Conservation (phyloP, 2,888 invertebrate genomes). For the Nasonovia ribisnigri region DNA sequence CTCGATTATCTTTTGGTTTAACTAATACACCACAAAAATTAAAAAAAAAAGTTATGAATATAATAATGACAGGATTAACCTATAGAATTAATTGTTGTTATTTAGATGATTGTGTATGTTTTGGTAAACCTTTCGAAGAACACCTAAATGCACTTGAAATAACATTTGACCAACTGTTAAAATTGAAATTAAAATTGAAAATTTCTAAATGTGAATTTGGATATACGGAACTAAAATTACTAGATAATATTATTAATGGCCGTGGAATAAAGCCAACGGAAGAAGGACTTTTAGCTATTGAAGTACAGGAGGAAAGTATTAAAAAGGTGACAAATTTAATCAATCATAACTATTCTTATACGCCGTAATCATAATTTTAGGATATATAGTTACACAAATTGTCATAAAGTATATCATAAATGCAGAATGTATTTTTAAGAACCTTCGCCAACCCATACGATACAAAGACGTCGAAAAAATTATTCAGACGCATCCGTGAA, state of each 20-base stretch:
- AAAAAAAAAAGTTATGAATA: not conserved
- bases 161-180: not conserved
- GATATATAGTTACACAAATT: too few relatives aligned
- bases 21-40: not conserved
- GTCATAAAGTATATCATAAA: too few relatives aligned
- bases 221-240: not conserved
- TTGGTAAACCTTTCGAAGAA: not conserved
- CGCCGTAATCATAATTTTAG: too few relatives aligned
- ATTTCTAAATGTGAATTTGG: not conserved
- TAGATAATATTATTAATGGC: not conserved
- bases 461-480: too few relatives aligned
- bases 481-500: too few relatives aligned
- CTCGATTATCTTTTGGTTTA: not conserved
- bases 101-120: not conserved
- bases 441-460: too few relatives aligned
- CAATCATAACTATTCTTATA: too few relatives aligned
- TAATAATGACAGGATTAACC: not conserved
- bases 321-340: too few relatives aligned
- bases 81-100: not conserved
- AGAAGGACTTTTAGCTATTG: not conserved
- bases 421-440: too few relatives aligned
- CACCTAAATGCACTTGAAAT: not conserved
- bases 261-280: not conserved
- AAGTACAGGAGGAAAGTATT: too few relatives aligned
- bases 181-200: too few relatives aligned